A percentile compares a stretch with the other conserved stretches of the same genome.
These are phyloP conservation scores for Drosophila mayri DNA, from an alignment of 1,140 invertebrate species.

Conservation along the genomic window DNA sequence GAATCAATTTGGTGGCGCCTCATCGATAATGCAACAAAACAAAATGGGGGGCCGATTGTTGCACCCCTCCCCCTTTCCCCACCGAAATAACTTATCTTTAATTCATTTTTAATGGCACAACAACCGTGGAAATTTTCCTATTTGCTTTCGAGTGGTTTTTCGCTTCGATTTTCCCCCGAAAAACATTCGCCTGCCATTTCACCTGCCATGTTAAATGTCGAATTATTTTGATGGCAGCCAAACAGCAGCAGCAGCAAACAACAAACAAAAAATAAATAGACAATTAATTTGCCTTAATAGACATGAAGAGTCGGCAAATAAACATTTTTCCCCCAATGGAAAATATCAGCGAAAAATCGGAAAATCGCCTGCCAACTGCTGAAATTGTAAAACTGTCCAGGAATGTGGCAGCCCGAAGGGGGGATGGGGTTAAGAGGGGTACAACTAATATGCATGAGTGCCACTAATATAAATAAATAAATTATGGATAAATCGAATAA, in stretches of 20 bases:
- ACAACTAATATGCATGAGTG: slow-evolving; percentile 21
- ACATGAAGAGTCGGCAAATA: slow-evolving; percentile 53
- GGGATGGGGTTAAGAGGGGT: not conserved
- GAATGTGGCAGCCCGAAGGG: slow-evolving; percentile 7
- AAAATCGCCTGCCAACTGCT: slow-evolving; percentile 29
- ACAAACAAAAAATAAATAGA: slow-evolving; percentile 69
- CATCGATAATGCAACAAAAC: slow-evolving; percentile 78
- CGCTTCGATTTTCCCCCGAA: slow-evolving; percentile 15
- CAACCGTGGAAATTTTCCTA: slow-evolving; percentile 52
- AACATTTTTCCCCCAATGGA: slow-evolving; percentile 27
- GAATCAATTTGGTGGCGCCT: slow-evolving; percentile 71
- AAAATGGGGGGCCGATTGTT: slow-evolving; percentile 63
- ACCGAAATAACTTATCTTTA: slow-evolving; percentile 39
- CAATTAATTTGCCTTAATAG: slow-evolving; percentile 81
- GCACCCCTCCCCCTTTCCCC: not conserved
- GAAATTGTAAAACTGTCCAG: slow-evolving; percentile 15
- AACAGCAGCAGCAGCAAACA: slow-evolving; percentile 34
- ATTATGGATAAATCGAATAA: slow-evolving; percentile 31
- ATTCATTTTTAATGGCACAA: slow-evolving; percentile 79
- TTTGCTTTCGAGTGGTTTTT: slow-evolving; percentile 72
- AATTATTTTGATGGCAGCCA: slow-evolving; percentile 77
- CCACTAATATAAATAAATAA: slow-evolving; percentile 37
- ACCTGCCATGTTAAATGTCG: slow-evolving; percentile 72
- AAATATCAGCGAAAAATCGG: slow-evolving; percentile 4
- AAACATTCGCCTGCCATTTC: slow-evolving; percentile 17